A percentile compares a stretch with the other conserved stretches of the same genome.
Evolutionary conservation across 2,113 vertebrate genomes (phyloP).

Genomic region (Heterotilapia buettikoferi): DNA sequence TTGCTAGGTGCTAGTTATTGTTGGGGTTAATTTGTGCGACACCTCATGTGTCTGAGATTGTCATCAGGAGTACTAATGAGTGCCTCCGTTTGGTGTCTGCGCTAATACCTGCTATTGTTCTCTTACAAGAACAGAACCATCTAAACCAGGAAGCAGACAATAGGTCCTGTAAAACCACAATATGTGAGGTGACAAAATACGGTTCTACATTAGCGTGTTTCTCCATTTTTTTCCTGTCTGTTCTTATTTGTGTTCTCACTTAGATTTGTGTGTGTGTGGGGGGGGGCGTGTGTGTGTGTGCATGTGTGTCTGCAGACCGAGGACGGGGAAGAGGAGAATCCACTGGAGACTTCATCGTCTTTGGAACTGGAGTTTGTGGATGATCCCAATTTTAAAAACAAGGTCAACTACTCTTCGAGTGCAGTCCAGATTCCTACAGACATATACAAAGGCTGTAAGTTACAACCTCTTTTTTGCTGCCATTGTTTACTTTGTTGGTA

Average conservation of each 20-base stretch:
- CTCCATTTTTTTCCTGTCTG: background rate
- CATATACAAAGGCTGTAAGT: conserved; percentile 99
- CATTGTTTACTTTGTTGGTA: background rate
- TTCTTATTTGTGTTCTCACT: conserved; percentile 15
- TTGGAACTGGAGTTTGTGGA: conserved; percentile 90
- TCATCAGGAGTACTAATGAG: conserved; percentile 73
- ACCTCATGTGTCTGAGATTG: conserved; percentile 69
- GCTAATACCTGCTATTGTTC: conserved; percentile 66
- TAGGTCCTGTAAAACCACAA: background rate
- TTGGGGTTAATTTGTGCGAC: conserved; percentile 69
- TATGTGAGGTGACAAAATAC: background rate
- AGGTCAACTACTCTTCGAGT: conserved; percentile 95
- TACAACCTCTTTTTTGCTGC: background rate
- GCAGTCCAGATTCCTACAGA: conserved; percentile 99
- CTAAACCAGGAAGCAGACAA: background rate
- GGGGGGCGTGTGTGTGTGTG: conserved; percentile 10
- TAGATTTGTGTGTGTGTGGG: conserved; percentile 8
- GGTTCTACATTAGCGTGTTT: background rate
- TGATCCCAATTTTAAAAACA: conserved; percentile 92
- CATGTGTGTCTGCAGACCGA: conserved; percentile 74
- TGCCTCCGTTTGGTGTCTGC: conserved; percentile 63
- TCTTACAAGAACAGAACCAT: conserved; percentile 21
- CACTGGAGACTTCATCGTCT: conserved; percentile 76
- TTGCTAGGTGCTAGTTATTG: conserved; percentile 64
- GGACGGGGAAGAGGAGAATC: conserved; percentile 79